A percentile compares a stretch with the other conserved stretches of the same genome.
Evolutionary conservation across 2,113 vertebrate genomes (phyloP).

Genomic region (Panthera leo): DNA sequence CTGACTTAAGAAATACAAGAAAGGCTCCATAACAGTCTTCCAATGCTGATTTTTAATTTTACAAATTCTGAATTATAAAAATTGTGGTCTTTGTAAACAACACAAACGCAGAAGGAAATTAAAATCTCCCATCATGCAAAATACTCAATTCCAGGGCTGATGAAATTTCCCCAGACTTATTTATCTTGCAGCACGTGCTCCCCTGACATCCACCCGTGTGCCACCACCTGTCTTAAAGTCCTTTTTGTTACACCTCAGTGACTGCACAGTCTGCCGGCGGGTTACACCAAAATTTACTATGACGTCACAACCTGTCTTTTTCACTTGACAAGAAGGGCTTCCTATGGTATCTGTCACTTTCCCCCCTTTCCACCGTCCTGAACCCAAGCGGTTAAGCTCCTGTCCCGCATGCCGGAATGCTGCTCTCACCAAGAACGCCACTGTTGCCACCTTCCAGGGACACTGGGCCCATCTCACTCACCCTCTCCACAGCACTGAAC

Average conservation of each 20-base stretch:
- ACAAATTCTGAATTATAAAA: neutral
- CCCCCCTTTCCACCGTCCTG: neutral
- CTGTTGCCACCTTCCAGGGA: neutral
- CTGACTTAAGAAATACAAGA: neutral
- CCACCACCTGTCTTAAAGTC: neutral
- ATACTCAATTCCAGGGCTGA: neutral
- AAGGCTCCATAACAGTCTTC: neutral
- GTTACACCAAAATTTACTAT: too few relatives aligned
- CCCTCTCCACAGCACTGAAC: neutral
- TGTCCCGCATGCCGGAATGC: neutral
- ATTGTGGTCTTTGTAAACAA: neutral
- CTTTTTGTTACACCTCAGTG: neutral
- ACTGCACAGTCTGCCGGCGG: neutral
- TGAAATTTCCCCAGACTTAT: neutral
- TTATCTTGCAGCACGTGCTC: neutral
- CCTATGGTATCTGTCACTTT: neutral
- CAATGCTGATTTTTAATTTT: neutral
- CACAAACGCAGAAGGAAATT: neutral
- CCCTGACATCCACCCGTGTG: neutral
- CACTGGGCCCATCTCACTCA: too few relatives aligned
- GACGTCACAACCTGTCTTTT: neutral
- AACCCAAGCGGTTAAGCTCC: neutral
- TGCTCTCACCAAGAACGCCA: neutral
- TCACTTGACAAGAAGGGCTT: neutral
- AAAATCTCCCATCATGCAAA: neutral